Evolutionary conservation across 2,888 invertebrate genomes (phyloP), one percentile per base, ranked within the genome.

Genomic region (Xylocampa areola): DNA sequence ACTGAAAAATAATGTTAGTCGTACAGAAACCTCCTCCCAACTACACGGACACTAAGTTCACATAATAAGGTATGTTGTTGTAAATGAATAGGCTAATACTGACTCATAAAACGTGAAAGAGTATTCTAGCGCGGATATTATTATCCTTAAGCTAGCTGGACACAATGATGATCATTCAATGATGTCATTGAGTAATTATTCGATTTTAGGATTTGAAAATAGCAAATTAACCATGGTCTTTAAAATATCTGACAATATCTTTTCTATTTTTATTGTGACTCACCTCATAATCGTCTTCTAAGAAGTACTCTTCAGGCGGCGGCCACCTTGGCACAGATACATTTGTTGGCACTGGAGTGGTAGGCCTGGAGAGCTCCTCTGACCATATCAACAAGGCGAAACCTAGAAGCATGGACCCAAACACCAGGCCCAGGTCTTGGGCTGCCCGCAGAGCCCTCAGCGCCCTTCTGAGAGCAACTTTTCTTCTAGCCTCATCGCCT

Each of bases 261-360:
- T n/a, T n/a, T n/a, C n/a, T 5, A 35, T 36, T 19, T 19, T 2
- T 5, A 11, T 13, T 10, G 2, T 2, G 4, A 35, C 85, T 83
- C 57, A 95, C 95, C 88, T 95, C 94, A 67, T 92, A 93, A 82
- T 94, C 95, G 82, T 89, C 95, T 73, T 92, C 94, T 75, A 90
- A 92, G 81, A 94, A 95, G 70, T 90, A 94, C 76, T 94, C 95
- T 73, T 94, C 95, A 13, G 84, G 76, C 2, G 89, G 84, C 0
- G 91, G 89, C 91, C 90, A 90, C 37, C 81, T 83, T 70, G 93
- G 88, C 41, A 87, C 90, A 30, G 90, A 81, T 1, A 83, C 68
- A 64, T 93, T 94, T 0, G 82, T 81, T 73, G 89, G 86, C 25
- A 33, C 91, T 76, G 70, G 94, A 71, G 61, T 94, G 49, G 75